Percentiles rank a stretch among this genome's conserved stretches.
These are phyloP conservation scores for Zootoca vivipara DNA, from an alignment of 2,113 vertebrate genomes.

Conservation along the genomic window DNA sequence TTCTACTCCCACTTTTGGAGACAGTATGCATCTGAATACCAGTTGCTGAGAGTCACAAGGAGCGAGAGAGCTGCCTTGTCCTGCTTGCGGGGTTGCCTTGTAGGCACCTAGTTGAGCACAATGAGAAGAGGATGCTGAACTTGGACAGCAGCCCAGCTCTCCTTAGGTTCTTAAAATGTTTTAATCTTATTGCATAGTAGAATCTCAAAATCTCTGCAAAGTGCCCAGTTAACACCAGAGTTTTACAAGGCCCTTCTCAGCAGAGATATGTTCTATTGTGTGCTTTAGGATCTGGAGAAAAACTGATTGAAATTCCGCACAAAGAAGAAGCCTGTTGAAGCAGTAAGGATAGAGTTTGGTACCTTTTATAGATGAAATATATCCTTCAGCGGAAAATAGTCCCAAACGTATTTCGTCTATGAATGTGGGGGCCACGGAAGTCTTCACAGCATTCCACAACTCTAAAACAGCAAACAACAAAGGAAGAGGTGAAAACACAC, in stretches of 20 bases:
- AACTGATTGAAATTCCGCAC: background rate
- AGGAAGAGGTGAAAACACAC: background rate
- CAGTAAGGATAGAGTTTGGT: background rate
- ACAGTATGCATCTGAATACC: too few relatives aligned
- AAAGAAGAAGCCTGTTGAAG: fast-evolving
- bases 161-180: background rate
- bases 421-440: slow-evolving; percentile 46
- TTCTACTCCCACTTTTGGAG: too few relatives aligned
- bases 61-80: too few relatives aligned
- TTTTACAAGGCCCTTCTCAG: background rate
- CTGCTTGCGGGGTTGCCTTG: too few relatives aligned
- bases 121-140: too few relatives aligned
- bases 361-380: slow-evolving; percentile 51
- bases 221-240: background rate
- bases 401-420: slow-evolving; percentile 24
- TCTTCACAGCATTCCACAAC: slow-evolving; percentile 71
- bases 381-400: slow-evolving; percentile 49
- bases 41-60: too few relatives aligned
- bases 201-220: background rate
- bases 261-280: background rate
- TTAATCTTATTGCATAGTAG: background rate
- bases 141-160: background rate
- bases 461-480: slow-evolving; percentile 39
- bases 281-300: background rate
- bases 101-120: too few relatives aligned